A percentile compares a stretch with the other conserved stretches of the same genome.
phyloP scores from a whole-genome alignment of 1,140 invertebrate genomes.

The Anastatus disparis region DNA sequence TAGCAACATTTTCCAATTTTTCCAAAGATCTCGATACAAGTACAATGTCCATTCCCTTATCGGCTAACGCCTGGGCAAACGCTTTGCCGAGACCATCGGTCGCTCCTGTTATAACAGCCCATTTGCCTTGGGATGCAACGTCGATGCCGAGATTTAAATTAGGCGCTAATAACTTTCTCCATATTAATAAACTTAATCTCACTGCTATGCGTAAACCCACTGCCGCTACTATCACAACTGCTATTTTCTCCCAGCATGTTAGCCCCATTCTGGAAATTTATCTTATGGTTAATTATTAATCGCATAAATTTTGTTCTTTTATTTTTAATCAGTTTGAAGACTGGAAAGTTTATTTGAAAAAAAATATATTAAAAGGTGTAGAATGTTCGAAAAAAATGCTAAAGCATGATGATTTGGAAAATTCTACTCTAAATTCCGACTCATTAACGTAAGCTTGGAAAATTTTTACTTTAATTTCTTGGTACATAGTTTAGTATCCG shows the following conservation, averaged over 20 bases:
- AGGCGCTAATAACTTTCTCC: constrained; percentile 62
- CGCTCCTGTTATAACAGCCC: constrained; percentile 85
- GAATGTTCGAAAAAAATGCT: no score
- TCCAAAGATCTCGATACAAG: constrained; percentile 86
- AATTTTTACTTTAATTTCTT: no score
- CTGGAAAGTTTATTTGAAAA: no score
- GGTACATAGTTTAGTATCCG: no score
- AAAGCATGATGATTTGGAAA: no score
- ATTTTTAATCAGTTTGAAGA: no score
- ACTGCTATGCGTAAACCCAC: constrained; percentile 55
- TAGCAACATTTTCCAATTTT: constrained; percentile 84
- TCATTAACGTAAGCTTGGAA: no score
- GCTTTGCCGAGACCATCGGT: constrained; percentile 95
- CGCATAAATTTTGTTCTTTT: no score
- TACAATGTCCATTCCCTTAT: constrained; percentile 85
- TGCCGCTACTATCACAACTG: constrained; percentile 55
- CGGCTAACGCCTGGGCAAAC: constrained; percentile 84
- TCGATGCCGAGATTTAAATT: constrained; percentile 56
- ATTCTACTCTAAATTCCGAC: no score
- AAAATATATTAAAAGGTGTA: no score
- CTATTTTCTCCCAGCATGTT: constrained; percentile 60
- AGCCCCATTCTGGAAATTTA: constrained; percentile 55
- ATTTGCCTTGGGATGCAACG: constrained; percentile 56
- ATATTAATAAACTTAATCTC: constrained; percentile 48
- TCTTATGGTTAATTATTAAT: no score